Base-by-base conservation (phyloP, 2,888 invertebrate genomes). In the Nemotelus nigrinus region DNA sequence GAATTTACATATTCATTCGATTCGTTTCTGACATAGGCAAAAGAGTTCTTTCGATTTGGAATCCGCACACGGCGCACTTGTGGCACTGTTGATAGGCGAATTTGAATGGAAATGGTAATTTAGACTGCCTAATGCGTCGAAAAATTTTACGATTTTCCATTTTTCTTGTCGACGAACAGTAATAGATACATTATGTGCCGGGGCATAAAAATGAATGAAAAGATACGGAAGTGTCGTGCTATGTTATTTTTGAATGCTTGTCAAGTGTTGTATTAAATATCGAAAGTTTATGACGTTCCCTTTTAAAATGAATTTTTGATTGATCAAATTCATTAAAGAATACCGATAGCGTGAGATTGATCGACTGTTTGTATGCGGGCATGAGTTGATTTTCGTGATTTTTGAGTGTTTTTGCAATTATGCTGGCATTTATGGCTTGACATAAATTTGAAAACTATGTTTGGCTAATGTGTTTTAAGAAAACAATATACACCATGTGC, bases 101-200 rank as follows among this genome's bases (percentile, higher is more conserved):
- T 50, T 7, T 7, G 5, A 5, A 45, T 65, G 44, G n/a, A 65
- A 65, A 65, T 65, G 65, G 45, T 65, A 65, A 65, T 65, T 65
- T 65, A 25, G 3, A 45, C 65, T 6, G 8, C 65, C 6, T 45
- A 65, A 47, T 45, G 47, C 6, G 6, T 44, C 65, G 43, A 25
- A 25, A 25, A 25, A 7, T 65, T 65, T 65, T 65, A 65, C 47
- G 65, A 47, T 65, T 47, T 25, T 45, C 10, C 3, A 65, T 8
- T 65, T 65, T 65, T 65, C 65, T 45, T 65, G 25, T 47, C 41
- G 65, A 50, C 50, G 50, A 50, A 50, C 8, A 50, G 8, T 25
- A 50, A 50, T 50, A 8, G 5, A 50, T 50, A 7, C 50, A 50
- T 50, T 50, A 8, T 50, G 50, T 50, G 50, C 50, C 6, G 8